Evolutionary conservation across 2,888 invertebrate species (phyloP), one percentile per base, ranked within the genome.

Genomic region (Lissonota sp.): DNA sequence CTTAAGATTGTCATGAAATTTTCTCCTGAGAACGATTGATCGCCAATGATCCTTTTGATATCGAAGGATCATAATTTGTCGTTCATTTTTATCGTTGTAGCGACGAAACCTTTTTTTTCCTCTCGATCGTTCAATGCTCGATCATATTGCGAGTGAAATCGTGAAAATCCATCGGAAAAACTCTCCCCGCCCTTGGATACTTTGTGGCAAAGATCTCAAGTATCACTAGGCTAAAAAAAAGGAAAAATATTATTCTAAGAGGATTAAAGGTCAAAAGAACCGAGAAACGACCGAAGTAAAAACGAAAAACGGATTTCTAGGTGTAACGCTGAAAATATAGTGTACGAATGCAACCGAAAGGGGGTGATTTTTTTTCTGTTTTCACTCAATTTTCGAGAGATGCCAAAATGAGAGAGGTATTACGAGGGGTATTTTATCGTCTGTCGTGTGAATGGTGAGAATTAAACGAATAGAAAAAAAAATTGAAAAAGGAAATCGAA

Each of bases 211-310:
- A 53, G 77, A 86, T 83, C 82, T 84, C 83, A 85, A 83, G 86
- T 87, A 86, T 87, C 86, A 86, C 71, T 87, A 87, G 87, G 83
- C 82, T 87, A 86, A 87, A 83, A 80, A 37, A 73, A 77, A 76
- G 8, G 40, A 51, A 53, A 26, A 42, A 53, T 63, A 57, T 72
- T 72, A 63, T 39, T 72, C 49, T 76, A 67, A 76, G 69, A 74
- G 66, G 60, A 74, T 57, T 62, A 51, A 40, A 44, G 42, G 64
- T 26, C n/a, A 39, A 57, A 39, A 60, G 39, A 46, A 40, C 42
- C n/a, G 62, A 58, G 53, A 64, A 62, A 12, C 7, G 16, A 46
- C 46, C 7, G 37, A 42, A n/a, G 12, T 49, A 7, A 26, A 42
- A 37, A 42, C 42, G 6, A 42, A 53, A 58, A n/a, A 71, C 49